Evolutionary conservation across 92 coral and sea anemone genomes (phyloP), one percentile per base, ranked within the genome.

Genomic region (Zoanthus sociatus): DNA sequence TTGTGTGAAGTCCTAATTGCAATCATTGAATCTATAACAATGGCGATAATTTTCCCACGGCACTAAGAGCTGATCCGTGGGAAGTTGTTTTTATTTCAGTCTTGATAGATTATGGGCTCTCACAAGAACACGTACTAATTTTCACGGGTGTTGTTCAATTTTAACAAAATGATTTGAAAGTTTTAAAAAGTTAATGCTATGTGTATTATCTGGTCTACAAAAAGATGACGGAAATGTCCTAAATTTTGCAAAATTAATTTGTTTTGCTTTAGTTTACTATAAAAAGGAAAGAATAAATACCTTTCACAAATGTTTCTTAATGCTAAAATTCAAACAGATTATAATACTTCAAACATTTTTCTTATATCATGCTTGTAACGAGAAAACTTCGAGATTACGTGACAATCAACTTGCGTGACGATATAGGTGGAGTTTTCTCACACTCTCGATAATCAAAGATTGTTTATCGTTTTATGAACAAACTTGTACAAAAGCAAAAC

Each of bases 11-110:
- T 26, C 42, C 4, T 31, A 54, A 54, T 14, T 53, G 66, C 6
- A 26, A 26, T 51, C 48, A 26, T 3, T 48, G 21, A 14, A 51
- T 46, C 4, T 48, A 6, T 26, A 4, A 77, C 47, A 53, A 54
- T 0, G 14, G 48, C 3, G 67, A n/a, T 20, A 54, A 53, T 77
- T 77, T 77, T 77, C 82, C 82, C 82, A 77, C 82, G 82, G 56
- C 12, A 7, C 44, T 16, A 77, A 69, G 17, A 14, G 8, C 16
- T 12, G 12, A 17, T 1, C 46, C 1, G 74, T 69, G 74, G 42
- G 45, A 69, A 16, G 16, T 9, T 12, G 14, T 9, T 26, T 69
- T 69, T 17, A 9, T 69, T 33, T 10, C 30, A 63, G 69, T 21
- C 21, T 9, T 18, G 16, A 58, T 58, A 18, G 20, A 15, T 58